Base-by-base conservation (phyloP, 2,888 invertebrate genomes). In the Lamproptera curius region DNA sequence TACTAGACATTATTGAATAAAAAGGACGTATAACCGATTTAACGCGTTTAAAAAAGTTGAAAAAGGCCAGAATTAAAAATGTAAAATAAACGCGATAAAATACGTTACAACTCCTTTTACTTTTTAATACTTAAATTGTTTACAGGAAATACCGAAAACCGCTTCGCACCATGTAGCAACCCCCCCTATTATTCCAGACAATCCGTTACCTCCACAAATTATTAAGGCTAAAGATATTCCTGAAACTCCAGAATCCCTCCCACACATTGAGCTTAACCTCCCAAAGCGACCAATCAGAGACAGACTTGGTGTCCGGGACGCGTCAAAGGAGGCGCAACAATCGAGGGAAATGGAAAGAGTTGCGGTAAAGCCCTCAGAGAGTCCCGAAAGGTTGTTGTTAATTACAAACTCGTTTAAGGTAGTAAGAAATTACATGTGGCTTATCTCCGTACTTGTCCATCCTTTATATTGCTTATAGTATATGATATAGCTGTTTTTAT, bases 231-330 rank as follows among this genome's bases (percentile, higher is more conserved):
- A 58, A 50, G 64, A 63, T 35, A 28, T 52, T 16, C 54, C 64
- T n/a, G 67, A 70, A 58, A 68, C 67, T 15, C 62, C 69, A 9
- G 17, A 57, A 44, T 70, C 65, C 1, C 62, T 88, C 16, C 87
- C 86, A 0, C 85, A 83, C 51, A 87, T 88, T 55, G 88, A 88
- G 59, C 65, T 88, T 15, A 81, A 84, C 47, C 74, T 88, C 6
- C 88, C 88, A 10, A 88, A 88, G 65, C 76, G 88, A 49, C 81
- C 88, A 1, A 59, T 87, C 1, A 73, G 88, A 46, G 87, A 88
- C 53, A 73, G 88, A 49, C 72, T 88, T 1, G 87, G 87, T 2
- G 62, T 62, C 9, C 64, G 75, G 1, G 73, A 76, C 45, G 65
- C 68, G 46, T 50, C 58, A n/a, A 78, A 69, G 55, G 72, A 65